Base-by-base conservation (phyloP, 2,797 vertebrate genomes). In the Chlorospingus flavigularis region DNA sequence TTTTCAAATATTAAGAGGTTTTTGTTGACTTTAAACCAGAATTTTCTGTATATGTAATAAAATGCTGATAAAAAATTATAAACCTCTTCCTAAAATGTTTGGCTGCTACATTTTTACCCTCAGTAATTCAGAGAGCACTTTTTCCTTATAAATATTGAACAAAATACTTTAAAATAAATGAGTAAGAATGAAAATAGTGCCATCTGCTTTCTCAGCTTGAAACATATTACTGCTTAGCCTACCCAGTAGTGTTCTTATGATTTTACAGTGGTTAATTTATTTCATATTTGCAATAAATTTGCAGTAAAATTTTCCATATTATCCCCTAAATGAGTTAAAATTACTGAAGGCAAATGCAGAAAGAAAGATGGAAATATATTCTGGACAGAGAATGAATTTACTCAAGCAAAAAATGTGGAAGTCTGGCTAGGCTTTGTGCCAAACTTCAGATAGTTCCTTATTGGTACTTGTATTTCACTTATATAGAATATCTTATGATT, bases 151-250 rank as follows among this genome's bases (percentile, higher is more conserved):
- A 84, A 62, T 70, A 80, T 28, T 80, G 24, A 63, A 78, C 6
- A 86, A 91, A 90, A 68, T 33, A 47, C 14, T 74, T 94, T 50
- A 67, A 86, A 90, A 88, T 75, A 86, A 73, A 79, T 66, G 14
- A 84, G 7, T 51, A 66, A 81, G 47, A 92, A 73, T 76, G 55
- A 92, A 78, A 91, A 81, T 76, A 92, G 62, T 90, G 77, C 39
- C 90, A 93, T 92, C 91, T 92, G 90, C 84, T 91, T 95, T 63
- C 67, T 85, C 72, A 70, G 71, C 43, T 73, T 91, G 80, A 94
- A 87, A 67, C 39, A 51, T 13, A 40, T 61, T 66, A 45, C 26
- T 62, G 10, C 20, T 55, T 85, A 87, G 15, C 30, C 21, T 82
- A 67, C 21, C 16, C 45, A 45, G 30, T 77, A 75, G 12, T 33